Base-by-base conservation (phyloP, 2,113 vertebrate genomes). In the Falcunculus frontatus region DNA sequence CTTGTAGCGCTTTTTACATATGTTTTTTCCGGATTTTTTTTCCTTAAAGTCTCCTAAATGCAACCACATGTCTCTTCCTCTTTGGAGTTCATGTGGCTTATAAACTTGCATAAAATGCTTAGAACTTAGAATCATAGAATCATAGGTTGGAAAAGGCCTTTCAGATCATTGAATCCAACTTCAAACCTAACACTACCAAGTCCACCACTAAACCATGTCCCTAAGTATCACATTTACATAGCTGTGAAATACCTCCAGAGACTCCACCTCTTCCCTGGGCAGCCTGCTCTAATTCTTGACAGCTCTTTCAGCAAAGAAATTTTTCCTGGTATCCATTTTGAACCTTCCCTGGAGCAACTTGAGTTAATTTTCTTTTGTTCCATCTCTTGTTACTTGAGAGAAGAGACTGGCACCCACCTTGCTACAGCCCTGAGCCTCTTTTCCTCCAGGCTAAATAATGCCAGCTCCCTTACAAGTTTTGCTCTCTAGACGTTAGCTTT, bases 301-400 rank as follows among this genome's bases (percentile, higher is more conserved):
- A 44, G 9, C 22, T 64, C 27, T 50, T 57, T 20, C 37, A 42
- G 32, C 6, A 50, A 37, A 57, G 1, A 69, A 39, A 3, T 16
- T 39, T 62, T 46, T 57, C 32, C 11, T 73, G 37, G 18, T 56
- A 32, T 50, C 6, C 8, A 20, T 52, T 65, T 37, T 50, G 23
- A 65, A 65, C 8, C 4, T 67, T 13, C 16, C 10, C 5, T 74
- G 37, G 37, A 52, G 8, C 12, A 59, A 44, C 10, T 25, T 1
- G 1, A 52, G 19, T 13, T 16, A 20, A 44, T 67, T 55, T 37
- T 16, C 4, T 37, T 57, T 39, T 57, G 14, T 50, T 57, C 42
- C 46, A 69, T 13, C 0, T 0, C 27, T 65, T 44, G 8, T 25
- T 74, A 30, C 33, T 17, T 52, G 21, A 9, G 6, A 81, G 27